Evolutionary conservation across 1,140 invertebrate genomes (phyloP), one percentile per base, ranked within the genome.

Genomic region (Condylostylus longicornis): DNA sequence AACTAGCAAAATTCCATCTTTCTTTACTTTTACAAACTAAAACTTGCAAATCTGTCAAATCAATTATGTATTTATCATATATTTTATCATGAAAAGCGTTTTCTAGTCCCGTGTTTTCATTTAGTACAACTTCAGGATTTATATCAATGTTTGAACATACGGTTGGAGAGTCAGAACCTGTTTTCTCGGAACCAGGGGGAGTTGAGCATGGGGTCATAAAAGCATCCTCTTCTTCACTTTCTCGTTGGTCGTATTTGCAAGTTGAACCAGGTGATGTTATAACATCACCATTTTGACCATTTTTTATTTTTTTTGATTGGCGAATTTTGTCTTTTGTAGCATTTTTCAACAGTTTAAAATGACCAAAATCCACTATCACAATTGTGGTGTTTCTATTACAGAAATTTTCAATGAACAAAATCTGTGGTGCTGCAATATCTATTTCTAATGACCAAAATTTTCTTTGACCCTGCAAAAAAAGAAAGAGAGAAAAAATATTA

Each of bases 141-240:
- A 13, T 35, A 39, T 34, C 9, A 1, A 40, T 13, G 25, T 42
- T 43, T 27, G 49, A 44, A 3, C 40, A 35, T 14, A 54, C 8
- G 0, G 51, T 53, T 0, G 53, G 56, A 4, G 64, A 63, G 2
- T 68, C 57, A 0, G 67, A 67, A 18, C 67, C 66, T 49, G 73
- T 78, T 30, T 70, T 72, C 47, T 79, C 69, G 49, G 78, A 82
- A 10, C 73, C 77, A n/a, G 81, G 82, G 6, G 89, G 89, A 12
- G 88, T 91, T 4, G 87, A 91, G 51, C 86, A 86, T 9, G 89
- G 90, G 4, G 90, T 96, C 54, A 87, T 72, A 59, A 87, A 96
- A 47, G 73, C 70, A 42, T 81, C 78, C 45, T 67, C 66, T 41
- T 69, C 66, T 45, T 70, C 67, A 39, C 50, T 60, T 20, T 61